A percentile compares a stretch with the other conserved stretches of the same genome.
phyloP scores from a whole-genome alignment of 2,888 invertebrate species.

The Chironomus riparius region DNA sequence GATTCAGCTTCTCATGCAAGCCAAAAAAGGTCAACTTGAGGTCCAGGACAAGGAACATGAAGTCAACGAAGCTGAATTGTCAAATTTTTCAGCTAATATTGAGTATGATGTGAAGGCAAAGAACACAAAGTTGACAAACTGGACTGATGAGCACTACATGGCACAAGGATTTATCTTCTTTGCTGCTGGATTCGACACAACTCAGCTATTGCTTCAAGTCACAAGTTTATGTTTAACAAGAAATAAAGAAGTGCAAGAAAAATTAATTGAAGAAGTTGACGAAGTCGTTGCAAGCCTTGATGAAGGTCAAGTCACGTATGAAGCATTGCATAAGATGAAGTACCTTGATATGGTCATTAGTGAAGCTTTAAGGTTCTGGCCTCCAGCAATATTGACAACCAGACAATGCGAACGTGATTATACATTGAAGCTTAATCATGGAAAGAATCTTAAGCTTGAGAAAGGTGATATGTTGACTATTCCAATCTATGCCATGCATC shows the following conservation, averaged over 20 bases:
- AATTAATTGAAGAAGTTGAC: background rate
- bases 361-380: background rate
- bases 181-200: constrained; percentile 35
- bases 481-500: background rate
- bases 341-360: constrained; percentile 1
- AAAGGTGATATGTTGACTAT: background rate
- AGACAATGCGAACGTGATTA: constrained; percentile 2
- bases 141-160: constrained; percentile 46
- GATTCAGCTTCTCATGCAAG: constrained; percentile 33
- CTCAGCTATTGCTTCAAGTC: background rate
- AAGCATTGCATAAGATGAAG: background rate
- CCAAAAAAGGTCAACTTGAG: constrained; percentile 35
- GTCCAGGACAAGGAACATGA: constrained; percentile 32
- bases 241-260: constrained; percentile 1
- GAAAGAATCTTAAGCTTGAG: background rate
- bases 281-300: background rate
- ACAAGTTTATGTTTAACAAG: background rate
- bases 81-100: constrained; percentile 43
- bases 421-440: background rate
- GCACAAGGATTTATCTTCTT: constrained; percentile 48
- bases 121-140: constrained; percentile 31
- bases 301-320: background rate
- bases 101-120: constrained; percentile 36
- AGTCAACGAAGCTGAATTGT: constrained; percentile 34
- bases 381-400: background rate